These are phyloP conservation scores for Platichthys stellatus DNA, from an alignment of 2,113 vertebrate genomes.

Conservation along the genomic window DNA sequence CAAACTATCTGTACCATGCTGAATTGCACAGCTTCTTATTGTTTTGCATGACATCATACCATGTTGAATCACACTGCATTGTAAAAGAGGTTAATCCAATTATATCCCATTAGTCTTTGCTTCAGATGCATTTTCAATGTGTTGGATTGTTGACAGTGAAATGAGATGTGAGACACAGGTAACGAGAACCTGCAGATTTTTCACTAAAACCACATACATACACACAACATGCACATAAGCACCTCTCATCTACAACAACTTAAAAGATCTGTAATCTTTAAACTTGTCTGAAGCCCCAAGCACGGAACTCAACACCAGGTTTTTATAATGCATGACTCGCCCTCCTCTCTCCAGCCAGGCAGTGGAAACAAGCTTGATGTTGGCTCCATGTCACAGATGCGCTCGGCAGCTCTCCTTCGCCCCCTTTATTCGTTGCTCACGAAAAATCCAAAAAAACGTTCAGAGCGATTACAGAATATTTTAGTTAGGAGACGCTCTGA, in stretches of 20 bases:
- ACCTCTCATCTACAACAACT: slow-evolving; percentile 35
- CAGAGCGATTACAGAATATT: slow-evolving; percentile 18
- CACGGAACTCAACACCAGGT: slow-evolving; percentile 62
- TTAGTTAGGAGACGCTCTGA: background rate
- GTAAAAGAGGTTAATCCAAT: background rate
- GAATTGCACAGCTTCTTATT: no score
- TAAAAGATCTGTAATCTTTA: slow-evolving; percentile 66
- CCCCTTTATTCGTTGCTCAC: slow-evolving; percentile 4
- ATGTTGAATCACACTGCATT: background rate
- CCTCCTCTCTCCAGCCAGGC: slow-evolving; percentile 49
- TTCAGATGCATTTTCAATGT: background rate
- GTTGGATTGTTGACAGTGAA: no score
- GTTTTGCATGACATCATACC: background rate
- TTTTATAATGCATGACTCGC: slow-evolving; percentile 68
- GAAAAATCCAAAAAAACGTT: slow-evolving; percentile 22
- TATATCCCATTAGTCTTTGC: background rate
- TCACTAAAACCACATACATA: slow-evolving; percentile 30
- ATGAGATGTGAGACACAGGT: background rate
- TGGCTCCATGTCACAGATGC: slow-evolving; percentile 37
- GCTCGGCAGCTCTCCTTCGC: slow-evolving; percentile 18
- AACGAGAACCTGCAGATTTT: background rate
- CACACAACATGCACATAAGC: background rate
- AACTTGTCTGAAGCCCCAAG: slow-evolving; percentile 53
- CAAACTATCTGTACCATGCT: background rate
- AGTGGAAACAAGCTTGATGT: slow-evolving; percentile 52